A percentile compares a stretch with the other conserved stretches of the same genome.
phyloP scores from a whole-genome alignment of 64 coral and sea anemone species.

The Platygyra sinensis region DNA sequence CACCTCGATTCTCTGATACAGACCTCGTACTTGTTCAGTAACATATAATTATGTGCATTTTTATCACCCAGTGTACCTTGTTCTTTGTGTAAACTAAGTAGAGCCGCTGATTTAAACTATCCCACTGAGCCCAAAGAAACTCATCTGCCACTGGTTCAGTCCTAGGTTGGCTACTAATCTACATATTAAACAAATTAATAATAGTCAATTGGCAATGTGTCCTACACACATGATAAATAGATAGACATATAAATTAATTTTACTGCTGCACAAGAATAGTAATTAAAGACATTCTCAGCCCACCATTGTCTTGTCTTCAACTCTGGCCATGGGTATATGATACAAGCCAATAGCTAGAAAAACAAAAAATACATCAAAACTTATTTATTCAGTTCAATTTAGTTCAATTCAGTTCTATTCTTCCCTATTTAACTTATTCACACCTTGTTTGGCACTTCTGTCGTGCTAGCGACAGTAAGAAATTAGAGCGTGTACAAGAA shows the following conservation, averaged over 20 bases:
- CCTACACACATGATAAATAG: neutral
- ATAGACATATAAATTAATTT: neutral
- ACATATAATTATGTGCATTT: neutral
- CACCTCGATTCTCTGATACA: too few relatives aligned
- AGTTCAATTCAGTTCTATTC: too few relatives aligned
- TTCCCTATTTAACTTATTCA: slow-evolving; percentile 67
- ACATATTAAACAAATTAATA: neutral
- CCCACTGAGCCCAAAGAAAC: slow-evolving; percentile 95
- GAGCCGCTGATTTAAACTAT: slow-evolving; percentile 63
- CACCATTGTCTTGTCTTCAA: slow-evolving; percentile 91
- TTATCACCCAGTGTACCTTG: neutral
- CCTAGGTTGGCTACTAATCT: slow-evolving; percentile 92
- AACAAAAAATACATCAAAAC: neutral
- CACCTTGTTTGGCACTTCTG: slow-evolving; percentile 53
- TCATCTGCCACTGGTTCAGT: slow-evolving; percentile 71
- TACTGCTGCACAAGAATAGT: neutral
- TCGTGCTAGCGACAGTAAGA: slow-evolving; percentile 37
- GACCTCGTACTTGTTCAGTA: too few relatives aligned
- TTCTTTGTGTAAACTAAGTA: slow-evolving; percentile 71
- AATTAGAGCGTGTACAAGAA: slow-evolving; percentile 11
- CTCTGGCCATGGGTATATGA: slow-evolving; percentile 87
- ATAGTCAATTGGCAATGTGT: neutral
- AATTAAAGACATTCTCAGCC: neutral
- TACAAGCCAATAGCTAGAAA: slow-evolving; percentile 81
- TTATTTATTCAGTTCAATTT: too few relatives aligned